Evolutionary conservation across 2,888 invertebrate species (phyloP).

Genomic region (Drosophila monieri): DNA sequence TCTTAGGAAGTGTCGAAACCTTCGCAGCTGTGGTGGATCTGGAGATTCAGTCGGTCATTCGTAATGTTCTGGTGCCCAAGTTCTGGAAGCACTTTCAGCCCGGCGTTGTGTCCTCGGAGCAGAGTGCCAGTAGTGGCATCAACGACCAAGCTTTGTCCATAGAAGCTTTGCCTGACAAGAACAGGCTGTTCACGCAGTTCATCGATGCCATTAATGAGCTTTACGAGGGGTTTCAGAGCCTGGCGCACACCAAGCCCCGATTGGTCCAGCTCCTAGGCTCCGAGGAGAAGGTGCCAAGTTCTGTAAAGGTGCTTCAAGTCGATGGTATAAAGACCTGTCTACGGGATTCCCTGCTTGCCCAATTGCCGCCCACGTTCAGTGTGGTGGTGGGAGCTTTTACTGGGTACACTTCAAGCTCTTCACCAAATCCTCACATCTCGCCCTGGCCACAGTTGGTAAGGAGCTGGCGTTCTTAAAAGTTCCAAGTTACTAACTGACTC

Average conservation of each 20-base stretch:
- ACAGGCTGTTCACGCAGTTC: slow-evolving; percentile 74
- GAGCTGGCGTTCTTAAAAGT: not conserved
- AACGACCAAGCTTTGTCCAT: slow-evolving; percentile 39
- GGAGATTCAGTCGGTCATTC: slow-evolving; percentile 77
- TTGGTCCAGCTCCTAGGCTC: slow-evolving; percentile 56
- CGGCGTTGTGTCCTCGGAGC: slow-evolving; percentile 20
- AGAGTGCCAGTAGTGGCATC: slow-evolving; percentile 2
- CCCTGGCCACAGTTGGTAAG: slow-evolving; percentile 57
- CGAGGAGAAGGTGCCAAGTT: not conserved
- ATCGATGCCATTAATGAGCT: slow-evolving; percentile 79
- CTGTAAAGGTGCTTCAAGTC: slow-evolving; percentile 83
- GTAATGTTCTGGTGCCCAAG: slow-evolving; percentile 75
- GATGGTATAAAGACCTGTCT: slow-evolving; percentile 84
- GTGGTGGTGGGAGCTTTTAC: slow-evolving; percentile 89
- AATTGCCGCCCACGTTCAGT: slow-evolving; percentile 89
- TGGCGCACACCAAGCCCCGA: slow-evolving; percentile 63
- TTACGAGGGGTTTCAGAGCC: slow-evolving; percentile 68
- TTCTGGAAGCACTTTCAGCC: slow-evolving; percentile 81
- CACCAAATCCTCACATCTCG: slow-evolving; percentile 82
- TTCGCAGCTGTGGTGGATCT: slow-evolving; percentile 72
- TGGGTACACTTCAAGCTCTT: slow-evolving; percentile 91
- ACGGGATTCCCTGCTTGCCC: slow-evolving; percentile 86
- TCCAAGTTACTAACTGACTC: not conserved
- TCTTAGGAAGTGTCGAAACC: slow-evolving; percentile 43
- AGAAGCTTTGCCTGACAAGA: slow-evolving; percentile 52